A percentile compares a stretch with the other conserved stretches of the same genome.
Conservation (phyloP, 2,888 invertebrate species). For the Pyrrhia umbra region DNA sequence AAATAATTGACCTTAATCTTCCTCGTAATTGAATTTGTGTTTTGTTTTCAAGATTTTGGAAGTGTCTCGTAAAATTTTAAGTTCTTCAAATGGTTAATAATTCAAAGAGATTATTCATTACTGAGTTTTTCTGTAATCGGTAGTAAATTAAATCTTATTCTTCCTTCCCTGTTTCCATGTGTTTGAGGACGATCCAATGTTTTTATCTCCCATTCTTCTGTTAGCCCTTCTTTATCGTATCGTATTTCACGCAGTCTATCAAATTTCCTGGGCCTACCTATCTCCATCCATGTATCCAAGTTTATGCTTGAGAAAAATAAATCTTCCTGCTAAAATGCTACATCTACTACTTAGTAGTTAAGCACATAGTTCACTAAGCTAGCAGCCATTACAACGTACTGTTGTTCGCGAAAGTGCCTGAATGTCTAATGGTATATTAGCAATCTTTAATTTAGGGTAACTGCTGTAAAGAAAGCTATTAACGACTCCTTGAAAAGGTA, state of each 20-base stretch:
- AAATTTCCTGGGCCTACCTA: too few relatives aligned
- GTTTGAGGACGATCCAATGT: not conserved
- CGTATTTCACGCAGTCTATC: too few relatives aligned
- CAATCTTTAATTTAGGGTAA: slow-evolving; percentile 34
- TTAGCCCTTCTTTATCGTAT: not conserved
- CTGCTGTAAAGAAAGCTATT: slow-evolving; percentile 36
- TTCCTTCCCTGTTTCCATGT: not conserved
- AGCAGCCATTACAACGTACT: not conserved
- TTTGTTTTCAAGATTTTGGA: slow-evolving; percentile 44
- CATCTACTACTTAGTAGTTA: not conserved
- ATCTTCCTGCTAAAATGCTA: not conserved
- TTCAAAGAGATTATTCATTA: not conserved
- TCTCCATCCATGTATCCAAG: too few relatives aligned
- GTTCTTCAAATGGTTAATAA: slow-evolving; percentile 22
- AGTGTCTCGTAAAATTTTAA: slow-evolving; percentile 26
- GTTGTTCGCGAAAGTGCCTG: slow-evolving; percentile 36
- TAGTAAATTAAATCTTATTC: not conserved
- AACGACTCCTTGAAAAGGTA: slow-evolving; percentile 8
- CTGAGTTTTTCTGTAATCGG: too few relatives aligned
- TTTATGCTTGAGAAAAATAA: slow-evolving; percentile 6
- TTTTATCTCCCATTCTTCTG: not conserved
- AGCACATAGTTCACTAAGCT: not conserved
- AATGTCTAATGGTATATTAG: slow-evolving; percentile 47
- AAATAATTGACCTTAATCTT: slow-evolving; percentile 57
- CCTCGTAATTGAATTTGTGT: slow-evolving; percentile 41